Conservation (phyloP, 2,888 invertebrate species). For the Chaitophorus viminalis region DNA sequence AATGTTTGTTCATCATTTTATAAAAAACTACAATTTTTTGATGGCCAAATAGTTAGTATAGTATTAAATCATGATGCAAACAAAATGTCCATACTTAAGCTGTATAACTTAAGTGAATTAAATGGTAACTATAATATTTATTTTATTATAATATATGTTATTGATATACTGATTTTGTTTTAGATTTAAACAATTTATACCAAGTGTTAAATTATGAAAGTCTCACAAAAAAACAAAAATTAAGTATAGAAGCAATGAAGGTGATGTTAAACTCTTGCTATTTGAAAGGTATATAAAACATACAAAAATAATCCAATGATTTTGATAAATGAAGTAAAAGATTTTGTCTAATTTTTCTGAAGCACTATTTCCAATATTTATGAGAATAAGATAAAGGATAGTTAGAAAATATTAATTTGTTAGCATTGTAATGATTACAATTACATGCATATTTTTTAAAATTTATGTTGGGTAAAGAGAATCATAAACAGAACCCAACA, state of each 20-base stretch:
- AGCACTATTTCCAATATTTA: too few species aligned
- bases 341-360: too few species aligned
- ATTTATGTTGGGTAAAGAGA: too few species aligned
- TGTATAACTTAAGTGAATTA: conserved; percentile 43
- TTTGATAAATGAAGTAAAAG: too few species aligned
- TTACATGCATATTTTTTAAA: too few species aligned
- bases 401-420: too few species aligned
- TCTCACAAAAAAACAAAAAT: conserved; percentile 43
- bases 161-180: neutral
- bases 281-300: conserved; percentile 18
- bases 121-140: conserved; percentile 42
- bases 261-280: conserved; percentile 25
- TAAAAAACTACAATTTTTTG: conserved; percentile 8
- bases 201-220: conserved; percentile 38
- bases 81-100: neutral
- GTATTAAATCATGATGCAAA: conserved; percentile 31
- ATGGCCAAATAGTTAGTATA: conserved; percentile 13
- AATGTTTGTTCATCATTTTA: conserved; percentile 34
- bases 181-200: conserved; percentile 22
- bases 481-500: too few species aligned
- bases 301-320: too few species aligned
- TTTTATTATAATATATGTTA: neutral
- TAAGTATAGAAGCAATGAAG: conserved; percentile 36
- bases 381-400: too few species aligned
- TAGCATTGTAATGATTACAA: too few species aligned